A percentile compares a stretch with the other conserved stretches of the same genome.
These are phyloP conservation scores for Semicossyphus pulcher DNA, from an alignment of 2,113 vertebrate genomes.

Conservation along the genomic window DNA sequence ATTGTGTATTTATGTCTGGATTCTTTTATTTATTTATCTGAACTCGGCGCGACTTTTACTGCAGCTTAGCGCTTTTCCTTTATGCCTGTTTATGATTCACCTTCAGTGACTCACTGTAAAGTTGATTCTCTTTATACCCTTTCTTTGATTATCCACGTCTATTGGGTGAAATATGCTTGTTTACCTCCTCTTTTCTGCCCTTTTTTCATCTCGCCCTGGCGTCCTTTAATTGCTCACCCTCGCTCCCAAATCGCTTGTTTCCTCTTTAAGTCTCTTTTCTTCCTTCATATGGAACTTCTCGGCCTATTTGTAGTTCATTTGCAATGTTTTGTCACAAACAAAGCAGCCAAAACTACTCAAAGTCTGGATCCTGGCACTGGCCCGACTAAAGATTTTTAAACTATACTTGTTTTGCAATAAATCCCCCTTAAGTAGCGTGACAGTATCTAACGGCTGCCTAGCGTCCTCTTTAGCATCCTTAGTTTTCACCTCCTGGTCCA, in stretches of 20 bases:
- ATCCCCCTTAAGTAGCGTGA: slow-evolving; percentile 73
- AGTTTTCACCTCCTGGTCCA: slow-evolving; percentile 41
- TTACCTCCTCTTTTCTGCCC: slow-evolving; percentile 21
- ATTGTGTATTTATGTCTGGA: slow-evolving; percentile 28
- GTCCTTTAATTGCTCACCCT: slow-evolving; percentile 26
- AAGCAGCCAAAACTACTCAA: slow-evolving; percentile 21
- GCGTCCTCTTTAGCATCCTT: slow-evolving; percentile 55
- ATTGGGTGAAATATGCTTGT: slow-evolving; percentile 37
- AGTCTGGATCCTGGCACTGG: slow-evolving; percentile 53
- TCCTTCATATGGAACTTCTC: slow-evolving; percentile 10
- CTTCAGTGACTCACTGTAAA: slow-evolving; percentile 38
- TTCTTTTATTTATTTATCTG: slow-evolving; percentile 34
- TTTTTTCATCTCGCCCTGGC: slow-evolving; percentile 21
- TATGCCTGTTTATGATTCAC: slow-evolving; percentile 22
- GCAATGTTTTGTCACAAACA: slow-evolving; percentile 17
- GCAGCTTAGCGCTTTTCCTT: slow-evolving; percentile 19
- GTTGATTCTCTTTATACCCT: slow-evolving; percentile 32
- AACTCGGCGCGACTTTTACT: slow-evolving; percentile 37
- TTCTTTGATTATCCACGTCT: slow-evolving; percentile 44
- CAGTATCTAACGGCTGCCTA: slow-evolving; percentile 76
- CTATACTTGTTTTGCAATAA: slow-evolving; percentile 74
- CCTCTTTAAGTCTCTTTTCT: slow-evolving; percentile 3
- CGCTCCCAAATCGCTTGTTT: slow-evolving; percentile 40
- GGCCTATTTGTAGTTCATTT: slow-evolving; percentile 58
- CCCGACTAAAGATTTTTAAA: slow-evolving; percentile 73